A percentile compares a stretch with the other conserved stretches of the same genome.
These are phyloP conservation scores for Drosophila affinis DNA, from an alignment of 2,888 invertebrate genomes.

Conservation along the genomic window DNA sequence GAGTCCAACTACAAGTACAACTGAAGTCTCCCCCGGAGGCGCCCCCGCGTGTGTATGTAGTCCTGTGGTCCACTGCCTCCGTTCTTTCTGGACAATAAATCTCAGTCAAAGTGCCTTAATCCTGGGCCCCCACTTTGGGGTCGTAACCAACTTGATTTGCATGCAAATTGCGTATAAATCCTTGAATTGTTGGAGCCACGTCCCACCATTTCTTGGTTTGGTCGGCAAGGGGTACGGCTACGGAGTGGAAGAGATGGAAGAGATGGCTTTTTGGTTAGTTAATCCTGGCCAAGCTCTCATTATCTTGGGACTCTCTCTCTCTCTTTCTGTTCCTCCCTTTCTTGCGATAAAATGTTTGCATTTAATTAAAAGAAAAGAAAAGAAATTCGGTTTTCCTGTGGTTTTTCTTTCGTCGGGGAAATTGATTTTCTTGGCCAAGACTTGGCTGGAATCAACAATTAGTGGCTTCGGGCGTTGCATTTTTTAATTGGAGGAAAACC, in stretches of 20 bases:
- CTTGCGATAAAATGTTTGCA: conserved; percentile 49
- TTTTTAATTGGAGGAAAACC: not conserved
- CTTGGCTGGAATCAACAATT: conserved; percentile 19
- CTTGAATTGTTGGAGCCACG: conserved; percentile 50
- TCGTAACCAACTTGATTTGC: conserved; percentile 55
- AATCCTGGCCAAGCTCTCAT: conserved; percentile 21
- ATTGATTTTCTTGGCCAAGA: conserved; percentile 14
- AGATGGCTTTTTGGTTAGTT: conserved; percentile 4
- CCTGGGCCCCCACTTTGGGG: conserved; percentile 3
- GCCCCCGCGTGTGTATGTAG: not conserved
- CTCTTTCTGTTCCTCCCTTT: not conserved
- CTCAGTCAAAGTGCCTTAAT: conserved; percentile 28
- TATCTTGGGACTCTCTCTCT: conserved; percentile 15
- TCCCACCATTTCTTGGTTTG: not conserved
- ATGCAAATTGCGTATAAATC: conserved; percentile 68
- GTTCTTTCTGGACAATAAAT: conserved; percentile 45
- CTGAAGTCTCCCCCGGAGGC: not conserved
- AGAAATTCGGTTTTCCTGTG: not conserved
- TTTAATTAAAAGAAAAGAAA: conserved; percentile 54
- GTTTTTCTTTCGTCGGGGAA: not conserved
- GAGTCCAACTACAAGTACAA: conserved; percentile 20
- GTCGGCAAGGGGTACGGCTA: conserved; percentile 6
- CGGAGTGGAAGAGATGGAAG: not conserved
- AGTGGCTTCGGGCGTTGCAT: not conserved
- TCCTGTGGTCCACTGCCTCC: not conserved